A percentile compares a stretch with the other conserved stretches of the same genome.
Evolutionary conservation across 2,113 vertebrate species (phyloP).

Genomic region (Baryphthengus martii): DNA sequence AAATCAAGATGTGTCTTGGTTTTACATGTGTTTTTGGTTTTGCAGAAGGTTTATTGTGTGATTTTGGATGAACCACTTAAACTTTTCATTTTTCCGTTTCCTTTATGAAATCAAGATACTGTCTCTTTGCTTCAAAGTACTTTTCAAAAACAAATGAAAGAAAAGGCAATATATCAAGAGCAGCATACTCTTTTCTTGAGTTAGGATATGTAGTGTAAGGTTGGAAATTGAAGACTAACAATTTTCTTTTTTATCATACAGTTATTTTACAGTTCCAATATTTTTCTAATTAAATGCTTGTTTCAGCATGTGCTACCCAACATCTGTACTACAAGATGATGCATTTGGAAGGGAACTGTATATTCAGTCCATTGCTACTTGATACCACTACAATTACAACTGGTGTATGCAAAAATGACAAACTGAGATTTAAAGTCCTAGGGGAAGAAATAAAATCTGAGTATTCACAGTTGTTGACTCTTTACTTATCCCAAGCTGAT

Average conservation of each 20-base stretch:
- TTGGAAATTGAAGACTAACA: background rate
- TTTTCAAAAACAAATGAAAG: background rate
- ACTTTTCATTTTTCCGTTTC: background rate
- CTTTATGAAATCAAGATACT: background rate
- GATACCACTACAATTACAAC: background rate
- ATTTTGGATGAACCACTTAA: background rate
- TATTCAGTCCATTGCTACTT: background rate
- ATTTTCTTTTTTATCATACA: background rate
- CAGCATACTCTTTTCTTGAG: too few relatives aligned
- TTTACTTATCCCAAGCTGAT: background rate
- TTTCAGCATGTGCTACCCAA: background rate
- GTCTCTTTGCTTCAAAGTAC: background rate
- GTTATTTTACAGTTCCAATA: background rate
- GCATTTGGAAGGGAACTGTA: background rate
- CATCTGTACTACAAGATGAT: background rate
- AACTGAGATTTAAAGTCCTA: background rate
- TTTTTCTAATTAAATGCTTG: background rate
- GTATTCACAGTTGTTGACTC: background rate
- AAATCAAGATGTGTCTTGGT: background rate
- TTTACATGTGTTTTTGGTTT: background rate
- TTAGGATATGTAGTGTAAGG: background rate
- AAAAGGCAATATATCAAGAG: background rate
- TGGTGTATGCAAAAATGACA: background rate
- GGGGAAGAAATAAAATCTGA: background rate
- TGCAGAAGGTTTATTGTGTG: background rate